phyloP scores from a whole-genome alignment of 2,113 vertebrate genomes.

The Xiphias gladius region DNA sequence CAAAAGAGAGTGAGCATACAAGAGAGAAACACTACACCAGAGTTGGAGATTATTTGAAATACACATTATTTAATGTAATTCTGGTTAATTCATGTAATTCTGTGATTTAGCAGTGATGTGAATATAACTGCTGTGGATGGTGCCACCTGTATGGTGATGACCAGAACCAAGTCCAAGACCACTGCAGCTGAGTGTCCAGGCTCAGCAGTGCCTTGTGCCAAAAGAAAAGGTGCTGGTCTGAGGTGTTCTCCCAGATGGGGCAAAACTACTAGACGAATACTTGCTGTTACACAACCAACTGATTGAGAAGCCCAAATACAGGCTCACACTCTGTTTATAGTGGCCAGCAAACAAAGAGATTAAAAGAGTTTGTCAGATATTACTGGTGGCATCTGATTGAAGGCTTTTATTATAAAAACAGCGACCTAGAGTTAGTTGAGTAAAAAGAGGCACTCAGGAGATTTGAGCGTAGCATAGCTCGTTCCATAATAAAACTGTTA shows the following conservation, averaged over 20 bases:
- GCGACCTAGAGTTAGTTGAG: neutral
- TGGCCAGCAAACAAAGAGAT: constrained; percentile 14
- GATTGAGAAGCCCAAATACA: constrained; percentile 37
- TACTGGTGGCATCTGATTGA: constrained; percentile 12
- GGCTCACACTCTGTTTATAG: constrained; percentile 1
- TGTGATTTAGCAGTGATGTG: constrained; percentile 29
- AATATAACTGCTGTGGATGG: constrained; percentile 38
- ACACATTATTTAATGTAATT: constrained; percentile 18
- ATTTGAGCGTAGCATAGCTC: constrained; percentile 14
- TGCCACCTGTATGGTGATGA: constrained; percentile 10
- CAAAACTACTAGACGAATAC: constrained; percentile 42
- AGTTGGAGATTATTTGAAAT: neutral
- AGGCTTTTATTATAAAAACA: constrained; percentile 28
- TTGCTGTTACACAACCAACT: constrained; percentile 39
- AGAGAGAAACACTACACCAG: neutral
- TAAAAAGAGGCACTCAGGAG: constrained; percentile 12
- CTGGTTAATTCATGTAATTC: constrained; percentile 10
- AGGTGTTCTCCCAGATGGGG: constrained; percentile 17
- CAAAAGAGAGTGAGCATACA: neutral
- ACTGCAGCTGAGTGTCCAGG: constrained; percentile 14
- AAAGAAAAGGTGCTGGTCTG: constrained; percentile 56
- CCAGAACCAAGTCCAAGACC: constrained; percentile 21
- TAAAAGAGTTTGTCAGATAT: constrained; percentile 22
- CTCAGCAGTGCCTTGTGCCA: constrained; percentile 63
- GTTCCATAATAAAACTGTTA: constrained; percentile 21